A percentile compares a stretch with the other conserved stretches of the same genome.
Conservation (phyloP, 2,888 invertebrate species). For the Drosophila dives region DNA sequence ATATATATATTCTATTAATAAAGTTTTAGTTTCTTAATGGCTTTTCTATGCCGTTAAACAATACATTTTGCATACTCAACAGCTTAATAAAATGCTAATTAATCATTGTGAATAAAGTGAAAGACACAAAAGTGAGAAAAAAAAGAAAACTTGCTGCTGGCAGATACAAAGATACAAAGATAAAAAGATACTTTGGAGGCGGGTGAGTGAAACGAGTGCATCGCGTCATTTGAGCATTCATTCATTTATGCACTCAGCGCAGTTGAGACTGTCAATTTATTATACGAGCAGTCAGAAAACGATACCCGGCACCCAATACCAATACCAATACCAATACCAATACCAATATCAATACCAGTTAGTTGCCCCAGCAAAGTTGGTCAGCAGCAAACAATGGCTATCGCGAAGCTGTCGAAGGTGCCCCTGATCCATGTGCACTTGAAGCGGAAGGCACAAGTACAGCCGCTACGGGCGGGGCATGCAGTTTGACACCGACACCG, state of each 20-base stretch:
- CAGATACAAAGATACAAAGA: conserved; percentile 40
- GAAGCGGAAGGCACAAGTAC: conserved; percentile 64
- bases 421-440: conserved; percentile 70
- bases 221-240: conserved; percentile 42
- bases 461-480: conserved; percentile 30
- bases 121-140: conserved; percentile 15
- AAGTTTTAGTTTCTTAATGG: background rate
- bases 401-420: conserved; percentile 59
- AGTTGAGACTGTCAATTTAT: conserved; percentile 58
- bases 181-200: conserved; percentile 5
- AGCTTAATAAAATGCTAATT: conserved; percentile 27
- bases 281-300: conserved; percentile 42
- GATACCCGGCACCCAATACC: conserved; percentile 13
- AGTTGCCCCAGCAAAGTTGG: conserved; percentile 60
- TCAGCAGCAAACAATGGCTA: conserved; percentile 64
- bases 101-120: conserved; percentile 36
- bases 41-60: background rate
- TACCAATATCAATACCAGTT: conserved; percentile 31
- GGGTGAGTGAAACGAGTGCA: conserved; percentile 10
- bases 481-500: conserved; percentile 32
- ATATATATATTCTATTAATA: background rate
- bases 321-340: background rate
- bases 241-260: conserved; percentile 52
- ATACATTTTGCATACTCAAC: background rate
- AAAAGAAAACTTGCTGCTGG: conserved; percentile 17